Base-by-base conservation (phyloP, 1,140 invertebrate genomes). In the Spodoptera frugiperda region DNA sequence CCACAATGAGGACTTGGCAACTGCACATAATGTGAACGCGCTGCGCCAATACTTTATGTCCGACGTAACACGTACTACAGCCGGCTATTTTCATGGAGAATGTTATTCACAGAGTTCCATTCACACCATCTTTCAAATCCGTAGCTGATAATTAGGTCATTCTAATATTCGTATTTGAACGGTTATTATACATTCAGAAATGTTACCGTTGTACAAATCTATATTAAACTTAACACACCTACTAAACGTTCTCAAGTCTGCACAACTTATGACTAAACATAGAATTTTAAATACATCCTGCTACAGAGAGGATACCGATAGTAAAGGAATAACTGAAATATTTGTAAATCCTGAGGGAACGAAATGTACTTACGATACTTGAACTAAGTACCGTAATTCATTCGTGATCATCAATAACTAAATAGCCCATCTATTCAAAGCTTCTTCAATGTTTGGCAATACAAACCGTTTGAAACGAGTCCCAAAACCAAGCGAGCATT, bases 401-500 rank as follows among this genome's bases (percentile, higher is more conserved):
- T 21, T 55, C 25, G n/a, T 57, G 21, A 72, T 17, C 12, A 63
- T 63, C 8, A 63, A 17, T 44, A 44, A 39, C 15, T 72, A 57
- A 72, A 57, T 54, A 46, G 17, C 53, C 21, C 53, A 44, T 71
- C 21, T 71, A 55, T 55, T 55, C 39, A 71, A 71, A 71, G 53
- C 53, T 44, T 19, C 71, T 73, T 73, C 30, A 73, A 61, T 39
- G 54, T 61, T n/a, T 12, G 55, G 61, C 30, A 74, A 61, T 14
- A 74, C 46, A 14, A 72, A 54, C 15, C 17, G 1, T 39, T 44
- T 54, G 11, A 55, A 57, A 54, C 63, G 12, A 73, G 39, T 74
- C 55, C 55, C 44, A 46, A 73, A 39, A 61, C 39, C 33, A 46
- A 78, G 59, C 57, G 21, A 81, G 57, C 77, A 39, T 78, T 78